Evolutionary conservation across 2,797 vertebrate genomes (phyloP).

Genomic region (Anguilla marmorata): DNA sequence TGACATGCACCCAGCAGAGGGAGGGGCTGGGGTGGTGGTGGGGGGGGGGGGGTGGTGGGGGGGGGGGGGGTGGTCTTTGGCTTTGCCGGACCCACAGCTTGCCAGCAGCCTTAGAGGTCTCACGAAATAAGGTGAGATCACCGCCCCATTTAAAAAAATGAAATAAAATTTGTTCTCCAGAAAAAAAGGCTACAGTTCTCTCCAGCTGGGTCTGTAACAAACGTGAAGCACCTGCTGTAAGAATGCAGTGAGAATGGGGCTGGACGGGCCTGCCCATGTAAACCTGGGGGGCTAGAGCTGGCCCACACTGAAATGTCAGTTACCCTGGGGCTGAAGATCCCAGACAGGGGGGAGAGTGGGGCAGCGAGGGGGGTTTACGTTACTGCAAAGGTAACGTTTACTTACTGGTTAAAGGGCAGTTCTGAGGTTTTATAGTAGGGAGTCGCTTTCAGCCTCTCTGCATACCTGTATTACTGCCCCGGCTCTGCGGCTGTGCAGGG

Average conservation of each 20-base stretch:
- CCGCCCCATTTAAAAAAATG: neutral
- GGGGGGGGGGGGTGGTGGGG: neutral
- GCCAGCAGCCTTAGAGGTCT: constrained; percentile 6
- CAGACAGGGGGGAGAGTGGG: constrained; percentile 25
- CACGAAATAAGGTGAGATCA: constrained; percentile 31
- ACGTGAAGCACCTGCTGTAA: neutral
- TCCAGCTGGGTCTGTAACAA: neutral
- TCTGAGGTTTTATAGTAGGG: constrained; percentile 34
- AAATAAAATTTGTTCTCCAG: neutral
- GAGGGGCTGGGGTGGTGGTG: neutral
- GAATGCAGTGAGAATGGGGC: constrained; percentile 22
- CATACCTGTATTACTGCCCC: constrained; percentile 36
- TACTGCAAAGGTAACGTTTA: constrained; percentile 17
- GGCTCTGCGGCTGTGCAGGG: neutral
- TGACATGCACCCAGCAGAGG: neutral
- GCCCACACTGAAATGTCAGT: constrained; percentile 22
- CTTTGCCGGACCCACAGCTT: neutral
- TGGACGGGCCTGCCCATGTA: constrained; percentile 35
- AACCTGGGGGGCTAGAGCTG: constrained; percentile 3
- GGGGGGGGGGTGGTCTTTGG: neutral
- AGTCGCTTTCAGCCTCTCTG: constrained; percentile 29
- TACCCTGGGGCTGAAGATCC: constrained; percentile 38
- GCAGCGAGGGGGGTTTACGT: neutral
- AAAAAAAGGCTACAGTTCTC: neutral
- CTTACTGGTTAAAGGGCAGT: neutral